phyloP scores from a whole-genome alignment of 2,797 vertebrate species.

The Gambusia yucatana region DNA sequence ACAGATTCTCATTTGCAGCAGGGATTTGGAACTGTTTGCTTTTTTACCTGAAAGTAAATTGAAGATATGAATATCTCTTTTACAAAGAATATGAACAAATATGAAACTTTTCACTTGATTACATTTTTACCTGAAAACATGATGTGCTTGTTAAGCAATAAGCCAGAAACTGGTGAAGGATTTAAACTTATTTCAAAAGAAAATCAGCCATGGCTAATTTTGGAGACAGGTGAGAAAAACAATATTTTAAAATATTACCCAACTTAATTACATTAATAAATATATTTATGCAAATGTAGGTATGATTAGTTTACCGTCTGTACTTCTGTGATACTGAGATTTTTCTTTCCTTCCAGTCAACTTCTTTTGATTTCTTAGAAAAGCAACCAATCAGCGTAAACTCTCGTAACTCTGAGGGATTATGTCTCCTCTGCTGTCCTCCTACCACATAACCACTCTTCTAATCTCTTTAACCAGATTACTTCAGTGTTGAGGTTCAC shows the following conservation, averaged over 20 bases:
- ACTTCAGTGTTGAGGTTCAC: neutral
- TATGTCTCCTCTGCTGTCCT: neutral
- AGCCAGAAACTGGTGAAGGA: neutral
- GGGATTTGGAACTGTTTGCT: neutral
- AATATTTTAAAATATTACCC: neutral
- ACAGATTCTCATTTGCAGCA: neutral
- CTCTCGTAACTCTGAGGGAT: neutral
- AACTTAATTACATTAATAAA: neutral
- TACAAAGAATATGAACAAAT: neutral
- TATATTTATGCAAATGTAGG: neutral
- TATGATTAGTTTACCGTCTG: neutral
- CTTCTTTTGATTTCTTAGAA: neutral
- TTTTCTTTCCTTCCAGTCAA: neutral
- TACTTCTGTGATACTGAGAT: neutral
- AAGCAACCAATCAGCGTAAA: neutral
- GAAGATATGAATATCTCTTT: too few species aligned
- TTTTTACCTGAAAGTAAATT: too few species aligned
- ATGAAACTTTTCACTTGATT: neutral
- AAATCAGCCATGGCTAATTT: neutral
- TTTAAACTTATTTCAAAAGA: neutral
- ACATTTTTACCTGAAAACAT: neutral
- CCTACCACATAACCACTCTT: slow-evolving; percentile 38
- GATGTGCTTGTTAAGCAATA: neutral
- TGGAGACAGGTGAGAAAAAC: neutral
- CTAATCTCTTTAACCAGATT: slow-evolving; percentile 75